Evolutionary conservation across 2,888 invertebrate species (phyloP), one percentile per base, ranked within the genome.

Genomic region (Tenthredo amoena): DNA sequence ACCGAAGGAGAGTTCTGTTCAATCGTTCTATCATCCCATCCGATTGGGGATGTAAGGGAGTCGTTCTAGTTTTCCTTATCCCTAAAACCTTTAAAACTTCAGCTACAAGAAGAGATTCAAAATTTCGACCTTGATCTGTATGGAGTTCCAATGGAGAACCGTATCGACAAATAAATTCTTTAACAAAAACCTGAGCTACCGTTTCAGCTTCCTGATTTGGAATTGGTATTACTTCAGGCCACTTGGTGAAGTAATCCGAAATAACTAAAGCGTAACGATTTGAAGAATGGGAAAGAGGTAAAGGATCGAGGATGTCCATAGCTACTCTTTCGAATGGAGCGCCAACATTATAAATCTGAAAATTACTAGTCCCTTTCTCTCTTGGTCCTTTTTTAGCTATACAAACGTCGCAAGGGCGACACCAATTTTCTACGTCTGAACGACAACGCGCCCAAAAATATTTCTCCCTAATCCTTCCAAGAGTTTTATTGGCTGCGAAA

Each of bases 201-300:
- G 91, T 91, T 10, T 86, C 86, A 0, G 92, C 89, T 72, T 88
- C 89, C 26, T 90, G 89, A 62, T 92, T 89, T 0, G 89, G 89
- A 18, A 92, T 74, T 3, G 92, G 88, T 37, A 90, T 89, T 10
- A 87, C 89, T 86, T 91, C 90, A 1, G 87, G 87, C 89, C 89
- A 90, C 62, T 89, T 88, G 15, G 87, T 89, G 31, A 91, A 89
- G 50, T 89, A 89, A 58, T 87, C 87, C 12, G 87, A 87, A 1
- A 87, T 87, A 0, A 90, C 89, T 34, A 90, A 55, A 1, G 89
- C 85, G 82, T 88, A 90, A 31, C 87, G 87, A 81, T 90, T 89
- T 18, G 87, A 88, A 0, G 82, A 74, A 1, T 86, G 68, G 0
- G 88, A 87, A 79, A 81, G 86, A 6, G 89, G 87, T 26, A 89